Evolutionary conservation across 2,888 invertebrate species (phyloP).

Genomic region (Chloroclysta siterata): DNA sequence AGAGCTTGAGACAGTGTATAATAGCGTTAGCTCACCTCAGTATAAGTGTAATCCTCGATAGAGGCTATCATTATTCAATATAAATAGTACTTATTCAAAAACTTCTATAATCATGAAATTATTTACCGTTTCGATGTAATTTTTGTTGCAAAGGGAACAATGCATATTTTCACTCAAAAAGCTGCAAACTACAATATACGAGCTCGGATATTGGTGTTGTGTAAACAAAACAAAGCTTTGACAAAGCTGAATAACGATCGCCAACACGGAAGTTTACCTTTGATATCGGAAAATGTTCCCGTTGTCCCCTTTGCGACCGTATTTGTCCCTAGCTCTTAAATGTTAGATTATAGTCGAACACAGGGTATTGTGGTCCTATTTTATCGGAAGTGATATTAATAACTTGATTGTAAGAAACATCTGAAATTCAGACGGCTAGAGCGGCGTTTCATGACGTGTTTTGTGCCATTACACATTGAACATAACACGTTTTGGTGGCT

Average conservation of each 20-base stretch:
- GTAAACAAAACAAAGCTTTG: neutral
- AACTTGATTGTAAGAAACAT: constrained; percentile 72
- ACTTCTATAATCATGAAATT: constrained; percentile 77
- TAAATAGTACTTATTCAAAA: constrained; percentile 80
- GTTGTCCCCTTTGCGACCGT: constrained; percentile 79
- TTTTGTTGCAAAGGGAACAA: constrained; percentile 81
- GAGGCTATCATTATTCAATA: constrained; percentile 78
- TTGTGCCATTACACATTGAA: constrained; percentile 3
- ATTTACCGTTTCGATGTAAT: constrained; percentile 74
- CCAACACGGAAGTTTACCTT: neutral
- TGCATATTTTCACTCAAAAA: constrained; percentile 45
- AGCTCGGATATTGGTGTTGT: neutral
- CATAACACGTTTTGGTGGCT: neutral
- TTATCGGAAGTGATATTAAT: constrained; percentile 74
- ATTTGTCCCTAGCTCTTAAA: constrained; percentile 82
- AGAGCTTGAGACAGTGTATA: constrained; percentile 64
- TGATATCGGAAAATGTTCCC: constrained; percentile 45
- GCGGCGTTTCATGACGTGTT: constrained; percentile 2
- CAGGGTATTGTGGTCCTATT: constrained; percentile 85
- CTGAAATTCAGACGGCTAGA: constrained; percentile 59
- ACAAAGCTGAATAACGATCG: neutral
- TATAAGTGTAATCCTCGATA: constrained; percentile 63
- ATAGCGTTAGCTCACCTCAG: constrained; percentile 66
- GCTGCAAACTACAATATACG: constrained; percentile 7
- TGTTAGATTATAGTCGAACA: constrained; percentile 80